phyloP scores from a whole-genome alignment of 2,888 invertebrate genomes.

The Mycalesis mineus region DNA sequence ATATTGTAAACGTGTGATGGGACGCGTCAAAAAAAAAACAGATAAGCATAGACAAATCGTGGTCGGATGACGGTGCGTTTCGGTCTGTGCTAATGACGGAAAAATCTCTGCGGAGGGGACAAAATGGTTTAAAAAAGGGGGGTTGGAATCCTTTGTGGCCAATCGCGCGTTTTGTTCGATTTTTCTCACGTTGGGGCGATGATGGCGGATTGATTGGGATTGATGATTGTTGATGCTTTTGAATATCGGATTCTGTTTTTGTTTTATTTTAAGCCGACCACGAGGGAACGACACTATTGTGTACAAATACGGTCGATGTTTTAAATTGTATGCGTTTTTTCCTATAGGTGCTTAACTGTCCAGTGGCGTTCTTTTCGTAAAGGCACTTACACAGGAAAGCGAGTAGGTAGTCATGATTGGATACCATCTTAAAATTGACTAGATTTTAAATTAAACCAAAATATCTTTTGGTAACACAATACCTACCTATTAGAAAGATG shows the following conservation, averaged over 20 bases:
- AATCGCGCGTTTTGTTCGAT: conserved; percentile 61
- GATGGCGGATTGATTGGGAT: conserved; percentile 70
- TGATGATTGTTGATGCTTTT: conserved; percentile 56
- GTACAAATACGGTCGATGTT: no score
- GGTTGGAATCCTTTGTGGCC: conserved; percentile 55
- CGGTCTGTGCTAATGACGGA: conserved; percentile 63
- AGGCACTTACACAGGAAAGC: no score
- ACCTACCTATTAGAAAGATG: no score
- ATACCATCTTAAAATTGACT: no score
- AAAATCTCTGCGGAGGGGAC: conserved; percentile 57
- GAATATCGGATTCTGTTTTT: conserved; percentile 15
- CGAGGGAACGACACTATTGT: no score
- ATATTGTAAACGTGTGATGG: conserved; percentile 67
- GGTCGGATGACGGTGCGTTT: conserved; percentile 61
- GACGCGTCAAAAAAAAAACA: conserved; percentile 60
- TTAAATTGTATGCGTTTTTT: no score
- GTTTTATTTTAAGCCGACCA: background rate
- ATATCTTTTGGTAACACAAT: no score
- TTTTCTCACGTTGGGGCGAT: conserved; percentile 65
- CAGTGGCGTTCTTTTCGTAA: no score
- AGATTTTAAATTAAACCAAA: no score
- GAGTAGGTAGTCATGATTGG: no score
- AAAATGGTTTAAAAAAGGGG: conserved; percentile 59
- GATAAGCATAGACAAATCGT: conserved; percentile 77
- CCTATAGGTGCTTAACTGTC: no score